Conservation (phyloP, 2,113 vertebrate genomes). For the Tringa solitaria region DNA sequence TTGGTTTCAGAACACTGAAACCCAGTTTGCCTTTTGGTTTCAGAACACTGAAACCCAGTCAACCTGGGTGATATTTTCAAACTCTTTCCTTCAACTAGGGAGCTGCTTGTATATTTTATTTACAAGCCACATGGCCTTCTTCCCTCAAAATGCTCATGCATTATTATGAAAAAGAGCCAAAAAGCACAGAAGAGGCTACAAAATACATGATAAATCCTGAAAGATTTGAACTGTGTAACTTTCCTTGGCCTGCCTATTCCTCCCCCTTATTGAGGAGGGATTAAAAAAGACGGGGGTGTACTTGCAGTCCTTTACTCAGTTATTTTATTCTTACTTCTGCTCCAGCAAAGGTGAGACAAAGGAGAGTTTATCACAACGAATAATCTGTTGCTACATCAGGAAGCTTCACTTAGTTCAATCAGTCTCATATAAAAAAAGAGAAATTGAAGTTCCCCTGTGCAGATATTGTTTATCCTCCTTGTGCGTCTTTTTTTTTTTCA, state of each 20-base stretch:
- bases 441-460: background rate
- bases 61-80: background rate
- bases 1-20: background rate
- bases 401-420: background rate
- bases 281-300: background rate
- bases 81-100: background rate
- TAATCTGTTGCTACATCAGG: background rate
- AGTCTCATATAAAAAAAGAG: background rate
- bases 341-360: background rate
- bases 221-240: background rate
- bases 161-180: background rate
- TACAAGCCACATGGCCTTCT: background rate
- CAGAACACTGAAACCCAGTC: background rate
- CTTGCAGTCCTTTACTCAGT: background rate
- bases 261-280: background rate
- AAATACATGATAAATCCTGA: background rate
- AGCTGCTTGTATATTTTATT: background rate
- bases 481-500: background rate
- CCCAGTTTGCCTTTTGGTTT: conserved; percentile 21
- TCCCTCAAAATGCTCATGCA: background rate
- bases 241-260: background rate
- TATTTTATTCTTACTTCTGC: background rate
- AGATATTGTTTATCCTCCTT: background rate
- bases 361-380: background rate
- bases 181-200: background rate